These are phyloP conservation scores for Coenonympha glycerion DNA, from an alignment of 2,888 invertebrate genomes.

Conservation along the genomic window DNA sequence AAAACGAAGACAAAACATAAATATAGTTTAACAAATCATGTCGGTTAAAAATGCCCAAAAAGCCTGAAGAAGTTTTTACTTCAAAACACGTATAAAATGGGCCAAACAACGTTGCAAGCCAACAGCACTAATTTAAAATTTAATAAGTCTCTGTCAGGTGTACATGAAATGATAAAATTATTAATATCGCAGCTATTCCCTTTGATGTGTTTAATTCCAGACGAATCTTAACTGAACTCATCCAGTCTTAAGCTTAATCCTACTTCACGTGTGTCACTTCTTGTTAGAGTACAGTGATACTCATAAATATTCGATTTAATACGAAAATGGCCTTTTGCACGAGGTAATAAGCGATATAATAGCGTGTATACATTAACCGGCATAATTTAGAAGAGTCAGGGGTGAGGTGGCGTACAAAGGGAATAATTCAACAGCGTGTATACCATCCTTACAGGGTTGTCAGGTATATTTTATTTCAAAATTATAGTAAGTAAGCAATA, in stretches of 20 bases:
- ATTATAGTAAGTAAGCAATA: not conserved
- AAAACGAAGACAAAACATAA: too few species aligned
- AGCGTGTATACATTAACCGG: not conserved
- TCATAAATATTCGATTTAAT: not conserved
- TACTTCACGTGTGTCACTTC: not conserved
- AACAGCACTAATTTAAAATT: too few species aligned
- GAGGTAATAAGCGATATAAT: not conserved
- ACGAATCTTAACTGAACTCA: constrained; percentile 15
- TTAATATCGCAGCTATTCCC: not conserved
- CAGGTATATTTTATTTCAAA: not conserved
- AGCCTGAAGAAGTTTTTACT: too few species aligned
- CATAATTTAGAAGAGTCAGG: not conserved
- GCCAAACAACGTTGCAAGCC: too few species aligned
- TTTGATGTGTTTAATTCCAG: constrained; percentile 12
- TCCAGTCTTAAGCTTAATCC: constrained; percentile 15
- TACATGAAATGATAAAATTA: too few species aligned
- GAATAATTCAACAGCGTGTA: constrained; percentile 23
- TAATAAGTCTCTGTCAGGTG: not conserved
- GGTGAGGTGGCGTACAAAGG: constrained; percentile 13
- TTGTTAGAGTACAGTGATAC: not conserved
- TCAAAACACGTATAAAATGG: too few species aligned
- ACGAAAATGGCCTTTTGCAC: not conserved
- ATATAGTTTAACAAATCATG: too few species aligned
- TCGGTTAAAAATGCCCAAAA: too few species aligned
- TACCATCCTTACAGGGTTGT: constrained; percentile 4